Evolutionary conservation across 2,888 invertebrate species (phyloP).

Genomic region (Nomada ruficornis): DNA sequence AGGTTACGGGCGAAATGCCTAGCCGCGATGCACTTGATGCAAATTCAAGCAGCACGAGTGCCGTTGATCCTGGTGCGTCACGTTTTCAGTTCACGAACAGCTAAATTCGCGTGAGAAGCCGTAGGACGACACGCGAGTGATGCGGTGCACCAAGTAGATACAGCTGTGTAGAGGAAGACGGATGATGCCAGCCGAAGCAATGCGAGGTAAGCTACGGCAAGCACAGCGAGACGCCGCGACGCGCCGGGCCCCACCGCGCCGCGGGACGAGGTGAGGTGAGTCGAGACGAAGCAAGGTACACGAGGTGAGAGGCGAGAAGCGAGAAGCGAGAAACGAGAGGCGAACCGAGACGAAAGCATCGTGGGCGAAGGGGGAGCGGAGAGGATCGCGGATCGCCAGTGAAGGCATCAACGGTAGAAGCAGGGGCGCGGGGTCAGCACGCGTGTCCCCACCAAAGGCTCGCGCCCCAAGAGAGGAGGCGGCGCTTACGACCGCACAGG

Average conservation of each 20-base stretch:
- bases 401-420: background rate
- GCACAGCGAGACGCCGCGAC: background rate
- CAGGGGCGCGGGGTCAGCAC: constrained; percentile 33
- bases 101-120: constrained; percentile 46
- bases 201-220: no score
- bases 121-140: constrained; percentile 8
- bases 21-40: no score
- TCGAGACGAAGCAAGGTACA: no score
- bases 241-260: no score
- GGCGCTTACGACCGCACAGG: constrained; percentile 71
- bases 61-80: background rate
- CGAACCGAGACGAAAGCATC: background rate
- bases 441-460: constrained; percentile 51
- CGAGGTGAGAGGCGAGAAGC: background rate
- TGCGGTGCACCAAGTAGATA: background rate
- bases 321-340: background rate
- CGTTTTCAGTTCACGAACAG: constrained; percentile 23
- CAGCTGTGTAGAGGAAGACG: background rate
- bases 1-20: no score
- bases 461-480: constrained; percentile 69
- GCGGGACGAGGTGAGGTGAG: background rate
- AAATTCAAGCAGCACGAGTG: background rate
- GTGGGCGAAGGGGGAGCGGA: background rate
- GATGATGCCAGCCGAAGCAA: background rate
- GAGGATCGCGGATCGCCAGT: background rate